These are phyloP conservation scores for Trachelus iudaicus DNA, from an alignment of 2,888 invertebrate genomes.

Conservation along the genomic window DNA sequence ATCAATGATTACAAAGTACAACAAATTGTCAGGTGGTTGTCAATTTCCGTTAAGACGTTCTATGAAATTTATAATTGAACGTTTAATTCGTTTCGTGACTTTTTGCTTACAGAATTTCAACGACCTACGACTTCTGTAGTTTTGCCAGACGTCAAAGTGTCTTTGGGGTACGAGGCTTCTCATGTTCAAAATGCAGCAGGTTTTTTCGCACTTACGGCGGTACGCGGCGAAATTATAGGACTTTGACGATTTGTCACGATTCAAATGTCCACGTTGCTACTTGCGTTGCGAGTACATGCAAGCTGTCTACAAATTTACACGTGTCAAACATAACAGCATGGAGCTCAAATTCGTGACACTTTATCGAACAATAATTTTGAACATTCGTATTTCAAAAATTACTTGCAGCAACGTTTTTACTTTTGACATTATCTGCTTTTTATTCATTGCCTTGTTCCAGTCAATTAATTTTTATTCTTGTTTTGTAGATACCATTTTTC, in stretches of 20 bases:
- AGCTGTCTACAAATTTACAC: constrained; percentile 46
- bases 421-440: too few relatives aligned
- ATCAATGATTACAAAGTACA: too few relatives aligned
- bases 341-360: constrained; percentile 46
- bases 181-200: constrained; percentile 49
- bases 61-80: neutral
- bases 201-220: constrained; percentile 46
- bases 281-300: constrained; percentile 51
- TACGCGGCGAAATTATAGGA: constrained; percentile 51
- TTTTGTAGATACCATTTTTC: too few relatives aligned
- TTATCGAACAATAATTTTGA: constrained; percentile 29
- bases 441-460: too few relatives aligned
- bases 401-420: too few relatives aligned
- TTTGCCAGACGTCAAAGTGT: constrained; percentile 23
- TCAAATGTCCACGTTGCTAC: constrained; percentile 52
- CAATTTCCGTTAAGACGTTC: too few relatives aligned
- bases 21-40: too few relatives aligned
- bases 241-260: constrained; percentile 50
- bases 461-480: too few relatives aligned
- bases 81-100: neutral
- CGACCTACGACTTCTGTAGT: constrained; percentile 19
- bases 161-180: constrained; percentile 35
- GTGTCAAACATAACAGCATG: constrained; percentile 45
- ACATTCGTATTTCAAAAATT: too few relatives aligned
- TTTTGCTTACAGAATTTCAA: constrained; percentile 48